A percentile compares a stretch with the other conserved stretches of the same genome.
Evolutionary conservation across 2,797 vertebrate species (phyloP).

Genomic region (Acanthopagrus latus): DNA sequence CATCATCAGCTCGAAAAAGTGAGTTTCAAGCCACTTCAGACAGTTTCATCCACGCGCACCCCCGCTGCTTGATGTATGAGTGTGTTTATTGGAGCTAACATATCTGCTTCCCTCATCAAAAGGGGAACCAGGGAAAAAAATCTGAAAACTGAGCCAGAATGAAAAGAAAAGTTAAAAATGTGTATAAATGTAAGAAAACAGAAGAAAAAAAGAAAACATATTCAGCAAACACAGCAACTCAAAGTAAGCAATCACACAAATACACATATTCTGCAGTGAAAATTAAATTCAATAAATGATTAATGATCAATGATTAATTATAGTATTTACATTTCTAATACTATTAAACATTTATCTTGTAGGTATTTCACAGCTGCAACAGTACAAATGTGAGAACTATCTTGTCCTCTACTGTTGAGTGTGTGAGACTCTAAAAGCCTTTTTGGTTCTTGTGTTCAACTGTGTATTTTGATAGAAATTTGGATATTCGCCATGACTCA

Average conservation of each 20-base stretch:
- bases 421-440: slow-evolving; percentile 4
- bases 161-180: not conserved
- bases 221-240: not conserved
- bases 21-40: slow-evolving; percentile 40
- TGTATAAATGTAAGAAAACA: slow-evolving; percentile 18
- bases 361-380: slow-evolving; percentile 1
- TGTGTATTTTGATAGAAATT: slow-evolving; percentile 11
- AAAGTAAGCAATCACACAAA: not conserved
- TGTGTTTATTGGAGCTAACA: slow-evolving; percentile 41
- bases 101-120: slow-evolving; percentile 60
- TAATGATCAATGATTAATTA: not conserved
- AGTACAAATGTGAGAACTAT: not conserved
- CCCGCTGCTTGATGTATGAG: slow-evolving; percentile 66
- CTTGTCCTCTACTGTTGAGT: slow-evolving; percentile 2
- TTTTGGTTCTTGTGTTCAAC: slow-evolving; percentile 34
- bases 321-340: not conserved
- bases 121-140: not conserved
- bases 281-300: not conserved
- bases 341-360: not conserved
- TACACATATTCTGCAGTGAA: not conserved
- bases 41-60: slow-evolving; percentile 39
- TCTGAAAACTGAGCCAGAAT: slow-evolving; percentile 9
- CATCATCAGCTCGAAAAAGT: slow-evolving; percentile 18
- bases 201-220: not conserved
- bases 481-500: slow-evolving; percentile 10